Conservation (phyloP, 2,113 vertebrate species). For the Phasianus colchicus region DNA sequence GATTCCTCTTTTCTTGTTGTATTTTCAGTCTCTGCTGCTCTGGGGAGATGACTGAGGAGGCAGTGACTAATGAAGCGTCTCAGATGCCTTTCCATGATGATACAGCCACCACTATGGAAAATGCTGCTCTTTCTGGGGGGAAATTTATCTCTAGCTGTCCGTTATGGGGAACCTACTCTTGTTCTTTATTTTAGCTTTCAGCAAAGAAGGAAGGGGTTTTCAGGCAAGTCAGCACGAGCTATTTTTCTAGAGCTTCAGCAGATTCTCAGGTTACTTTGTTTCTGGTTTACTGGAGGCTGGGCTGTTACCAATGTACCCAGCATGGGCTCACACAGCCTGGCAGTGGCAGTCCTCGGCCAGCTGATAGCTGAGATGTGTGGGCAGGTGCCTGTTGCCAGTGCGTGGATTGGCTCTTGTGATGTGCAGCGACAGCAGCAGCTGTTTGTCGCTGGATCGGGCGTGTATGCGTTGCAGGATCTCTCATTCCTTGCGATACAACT, state of each 20-base stretch:
- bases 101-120: slow-evolving; percentile 54
- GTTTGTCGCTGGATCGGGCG: not conserved
- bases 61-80: slow-evolving; percentile 63
- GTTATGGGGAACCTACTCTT: slow-evolving; percentile 17
- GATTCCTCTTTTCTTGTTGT: slow-evolving; percentile 56
- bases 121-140: slow-evolving; percentile 42
- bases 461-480: not conserved
- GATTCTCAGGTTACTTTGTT: not conserved
- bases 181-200: slow-evolving; percentile 52
- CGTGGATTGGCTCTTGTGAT: not conserved
- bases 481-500: not conserved
- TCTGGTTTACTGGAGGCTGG: not conserved
- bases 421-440: not conserved
- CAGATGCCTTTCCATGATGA: slow-evolving; percentile 60
- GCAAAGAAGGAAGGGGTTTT: slow-evolving; percentile 22
- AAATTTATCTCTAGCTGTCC: slow-evolving; percentile 35
- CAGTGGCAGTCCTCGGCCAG: not conserved
- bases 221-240: not conserved
- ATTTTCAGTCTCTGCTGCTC: slow-evolving; percentile 31
- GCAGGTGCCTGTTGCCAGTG: not conserved
- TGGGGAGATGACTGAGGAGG: not conserved
- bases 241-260: not conserved
- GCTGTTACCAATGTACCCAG: not conserved
- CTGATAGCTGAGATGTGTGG: not conserved
- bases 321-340: not conserved